Percentiles rank a stretch among this genome's conserved stretches.
phyloP scores from a whole-genome alignment of 2,888 invertebrate species.

The Zygothrica quintamaculata region DNA sequence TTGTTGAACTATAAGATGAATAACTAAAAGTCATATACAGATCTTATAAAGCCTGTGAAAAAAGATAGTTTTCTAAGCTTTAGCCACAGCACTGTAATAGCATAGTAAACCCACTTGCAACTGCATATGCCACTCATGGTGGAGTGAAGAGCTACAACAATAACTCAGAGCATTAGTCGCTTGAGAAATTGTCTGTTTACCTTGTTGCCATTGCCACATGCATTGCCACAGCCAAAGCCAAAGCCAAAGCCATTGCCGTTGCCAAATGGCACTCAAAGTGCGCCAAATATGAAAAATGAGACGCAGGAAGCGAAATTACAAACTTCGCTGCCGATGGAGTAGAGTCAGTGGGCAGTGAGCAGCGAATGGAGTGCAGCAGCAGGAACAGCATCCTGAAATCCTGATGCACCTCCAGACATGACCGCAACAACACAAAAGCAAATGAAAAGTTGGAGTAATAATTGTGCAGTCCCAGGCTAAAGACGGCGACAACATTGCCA shows the following conservation, averaged over 20 bases:
- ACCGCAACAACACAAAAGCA: conserved; percentile 46
- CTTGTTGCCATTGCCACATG: conserved; percentile 48
- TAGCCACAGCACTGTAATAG: conserved; percentile 41
- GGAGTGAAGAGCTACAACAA: conserved; percentile 48
- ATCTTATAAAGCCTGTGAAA: neutral
- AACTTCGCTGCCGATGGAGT: conserved; percentile 42
- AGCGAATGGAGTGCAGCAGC: neutral
- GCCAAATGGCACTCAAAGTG: conserved; percentile 76
- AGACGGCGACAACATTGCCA: conserved; percentile 56
- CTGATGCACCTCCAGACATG: conserved; percentile 73
- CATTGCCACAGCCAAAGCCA: conserved; percentile 46
- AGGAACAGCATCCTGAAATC: conserved; percentile 56
- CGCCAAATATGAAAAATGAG: conserved; percentile 77
- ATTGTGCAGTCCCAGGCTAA: conserved; percentile 53
- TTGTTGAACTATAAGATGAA: too few species aligned
- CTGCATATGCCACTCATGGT: conserved; percentile 20
- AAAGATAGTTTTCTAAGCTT: conserved; percentile 20
- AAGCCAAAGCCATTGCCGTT: conserved; percentile 44
- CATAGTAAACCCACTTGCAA: conserved; percentile 40
- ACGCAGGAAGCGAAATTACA: conserved; percentile 73
- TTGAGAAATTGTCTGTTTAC: conserved; percentile 81
- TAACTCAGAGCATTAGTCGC: conserved; percentile 79
- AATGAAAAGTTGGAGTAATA: conserved; percentile 77
- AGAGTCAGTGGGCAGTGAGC: conserved; percentile 19
- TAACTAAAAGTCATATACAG: too few species aligned